Evolutionary conservation across 2,888 invertebrate genomes (phyloP).

Genomic region (Luperina nickerlii): DNA sequence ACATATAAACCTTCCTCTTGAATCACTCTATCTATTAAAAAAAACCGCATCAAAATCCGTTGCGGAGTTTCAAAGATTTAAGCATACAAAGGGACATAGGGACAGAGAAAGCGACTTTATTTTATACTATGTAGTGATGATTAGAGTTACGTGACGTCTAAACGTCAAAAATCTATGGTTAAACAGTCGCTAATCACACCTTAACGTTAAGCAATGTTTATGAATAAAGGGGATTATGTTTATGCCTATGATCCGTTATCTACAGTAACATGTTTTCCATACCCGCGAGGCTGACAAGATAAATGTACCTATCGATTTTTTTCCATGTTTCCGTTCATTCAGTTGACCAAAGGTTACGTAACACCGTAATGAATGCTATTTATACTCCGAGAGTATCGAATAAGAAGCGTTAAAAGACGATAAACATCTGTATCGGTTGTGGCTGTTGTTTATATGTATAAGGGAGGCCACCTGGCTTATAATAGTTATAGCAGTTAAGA

Average conservation of each 20-base stretch:
- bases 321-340: slow-evolving; percentile 21
- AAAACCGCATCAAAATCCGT: too few relatives aligned
- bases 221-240: too few relatives aligned
- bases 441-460: slow-evolving; percentile 19
- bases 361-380: slow-evolving; percentile 24
- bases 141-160: too few relatives aligned
- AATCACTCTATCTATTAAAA: too few relatives aligned
- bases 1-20: too few relatives aligned
- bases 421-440: slow-evolving; percentile 28
- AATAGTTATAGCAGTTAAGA: neutral
- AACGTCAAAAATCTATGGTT: too few relatives aligned
- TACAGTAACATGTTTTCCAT: neutral
- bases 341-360: slow-evolving; percentile 15
- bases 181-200: too few relatives aligned
- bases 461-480: slow-evolving; percentile 26
- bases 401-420: neutral
- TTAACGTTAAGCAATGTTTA: too few relatives aligned
- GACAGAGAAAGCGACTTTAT: too few relatives aligned
- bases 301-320: slow-evolving; percentile 7
- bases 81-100: too few relatives aligned
- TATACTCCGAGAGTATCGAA: slow-evolving; percentile 3
- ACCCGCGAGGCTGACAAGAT: neutral
- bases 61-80: too few relatives aligned
- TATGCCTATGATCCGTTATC: neutral
- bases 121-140: too few relatives aligned